Conservation (phyloP, 2,797 vertebrate genomes). For the Manis crassicaudata region DNA sequence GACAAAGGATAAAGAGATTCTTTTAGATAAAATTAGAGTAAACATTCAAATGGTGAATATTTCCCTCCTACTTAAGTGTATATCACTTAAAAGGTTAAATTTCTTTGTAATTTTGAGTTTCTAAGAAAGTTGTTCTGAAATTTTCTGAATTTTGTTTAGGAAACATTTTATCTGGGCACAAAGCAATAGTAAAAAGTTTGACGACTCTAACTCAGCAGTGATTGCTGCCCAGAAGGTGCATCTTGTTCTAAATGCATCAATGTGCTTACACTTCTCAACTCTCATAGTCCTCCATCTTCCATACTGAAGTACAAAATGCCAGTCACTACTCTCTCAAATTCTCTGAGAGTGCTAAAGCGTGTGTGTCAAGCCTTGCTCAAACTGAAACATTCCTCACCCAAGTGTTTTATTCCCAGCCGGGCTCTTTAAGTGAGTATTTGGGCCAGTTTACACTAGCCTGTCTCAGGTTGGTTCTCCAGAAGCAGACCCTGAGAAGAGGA, state of each 20-base stretch:
- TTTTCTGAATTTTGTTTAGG: slow-evolving; percentile 40
- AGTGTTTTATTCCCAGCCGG: slow-evolving; percentile 37
- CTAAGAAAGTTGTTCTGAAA: slow-evolving; percentile 12
- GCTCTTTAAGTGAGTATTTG: slow-evolving; percentile 40
- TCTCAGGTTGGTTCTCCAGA: background rate
- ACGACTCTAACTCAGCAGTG: slow-evolving; percentile 47
- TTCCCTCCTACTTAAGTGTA: background rate
- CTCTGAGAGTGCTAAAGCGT: slow-evolving; percentile 31
- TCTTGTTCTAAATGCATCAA: slow-evolving; percentile 49
- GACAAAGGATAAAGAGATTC: slow-evolving; percentile 5
- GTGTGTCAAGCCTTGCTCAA: slow-evolving; percentile 22
- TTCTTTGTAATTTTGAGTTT: slow-evolving; percentile 12
- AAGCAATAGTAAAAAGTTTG: slow-evolving; percentile 33
- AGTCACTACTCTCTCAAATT: background rate
- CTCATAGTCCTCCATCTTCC: slow-evolving; percentile 42
- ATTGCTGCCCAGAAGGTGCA: slow-evolving; percentile 40
- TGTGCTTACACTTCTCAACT: slow-evolving; percentile 40
- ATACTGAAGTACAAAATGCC: slow-evolving; percentile 37
- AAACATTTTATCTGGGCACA: slow-evolving; percentile 55
- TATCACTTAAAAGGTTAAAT: slow-evolving; percentile 38
- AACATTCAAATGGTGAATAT: slow-evolving; percentile 10
- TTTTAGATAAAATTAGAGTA: slow-evolving; percentile 12
- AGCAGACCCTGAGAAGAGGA: background rate
- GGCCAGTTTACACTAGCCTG: background rate
- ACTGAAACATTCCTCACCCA: slow-evolving; percentile 9